phyloP scores from a whole-genome alignment of 2,113 vertebrate genomes.

The Laticauda colubrina region DNA sequence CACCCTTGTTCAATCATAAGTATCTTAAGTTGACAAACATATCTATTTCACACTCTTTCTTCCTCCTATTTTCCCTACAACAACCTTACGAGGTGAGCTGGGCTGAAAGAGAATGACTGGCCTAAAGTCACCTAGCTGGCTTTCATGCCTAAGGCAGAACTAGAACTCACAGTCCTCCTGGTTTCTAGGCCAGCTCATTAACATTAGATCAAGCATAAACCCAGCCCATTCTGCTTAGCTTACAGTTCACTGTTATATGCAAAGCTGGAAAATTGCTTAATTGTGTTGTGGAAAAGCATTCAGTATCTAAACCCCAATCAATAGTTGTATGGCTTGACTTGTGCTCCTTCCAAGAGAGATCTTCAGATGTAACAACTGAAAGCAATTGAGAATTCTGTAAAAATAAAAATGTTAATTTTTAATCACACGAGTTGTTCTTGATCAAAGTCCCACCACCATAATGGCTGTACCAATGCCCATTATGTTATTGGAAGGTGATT shows the following conservation, averaged over 20 bases:
- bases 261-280: not conserved
- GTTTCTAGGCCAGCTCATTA: not conserved
- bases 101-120: not conserved
- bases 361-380: not conserved
- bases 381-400: not conserved
- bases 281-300: not conserved
- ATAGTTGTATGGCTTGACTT: not conserved
- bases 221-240: not conserved
- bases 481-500: not conserved
- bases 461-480: not conserved
- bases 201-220: not conserved
- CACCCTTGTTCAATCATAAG: not conserved
- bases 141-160: not conserved
- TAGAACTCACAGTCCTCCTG: not conserved
- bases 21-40: not conserved
- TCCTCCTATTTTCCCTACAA: not conserved
- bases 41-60: not conserved
- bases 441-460: conserved; percentile 23
- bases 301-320: not conserved
- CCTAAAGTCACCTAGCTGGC: not conserved
- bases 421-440: not conserved
- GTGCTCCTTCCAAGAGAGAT: not conserved
- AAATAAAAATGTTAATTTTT: not conserved
- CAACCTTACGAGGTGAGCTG: not conserved
- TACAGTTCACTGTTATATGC: not conserved